Conservation (phyloP, 2,113 vertebrate genomes). For the Pelobates fuscus region DNA sequence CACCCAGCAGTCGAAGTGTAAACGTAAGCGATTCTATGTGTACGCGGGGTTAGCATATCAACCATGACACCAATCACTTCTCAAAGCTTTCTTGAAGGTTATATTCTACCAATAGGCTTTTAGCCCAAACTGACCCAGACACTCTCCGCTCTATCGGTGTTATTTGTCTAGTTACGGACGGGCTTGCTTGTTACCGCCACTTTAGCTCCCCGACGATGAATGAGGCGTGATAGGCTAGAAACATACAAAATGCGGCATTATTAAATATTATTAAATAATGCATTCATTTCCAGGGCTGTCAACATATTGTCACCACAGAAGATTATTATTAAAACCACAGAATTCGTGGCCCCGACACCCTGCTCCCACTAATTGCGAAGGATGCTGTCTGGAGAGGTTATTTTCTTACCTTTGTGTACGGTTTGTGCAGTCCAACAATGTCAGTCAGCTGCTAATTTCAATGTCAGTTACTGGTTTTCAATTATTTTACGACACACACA, state of each 20-base stretch:
- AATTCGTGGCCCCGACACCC: constrained; percentile 48
- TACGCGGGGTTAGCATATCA: too few species aligned
- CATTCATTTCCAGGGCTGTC: constrained; percentile 18
- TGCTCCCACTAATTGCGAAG: constrained; percentile 52
- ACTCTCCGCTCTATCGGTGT: too few species aligned
- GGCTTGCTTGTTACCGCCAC: too few species aligned
- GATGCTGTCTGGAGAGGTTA: constrained; percentile 59
- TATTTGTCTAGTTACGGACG: too few species aligned
- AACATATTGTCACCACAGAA: constrained; percentile 3
- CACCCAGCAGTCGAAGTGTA: too few species aligned
- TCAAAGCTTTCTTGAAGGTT: too few species aligned
- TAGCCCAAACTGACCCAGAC: too few species aligned
- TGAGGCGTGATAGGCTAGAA: too few species aligned
- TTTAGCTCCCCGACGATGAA: too few species aligned
- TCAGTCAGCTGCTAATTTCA: constrained; percentile 66
- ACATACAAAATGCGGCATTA: not conserved
- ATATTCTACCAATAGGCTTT: too few species aligned
- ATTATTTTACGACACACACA: constrained; percentile 64
- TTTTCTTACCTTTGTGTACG: constrained; percentile 67
- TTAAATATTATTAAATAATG: constrained; percentile 15
- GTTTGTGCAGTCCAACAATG: constrained; percentile 62
- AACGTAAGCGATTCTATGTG: too few species aligned
- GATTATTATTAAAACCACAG: constrained; percentile 57
- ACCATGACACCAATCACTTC: too few species aligned
- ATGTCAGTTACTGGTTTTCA: constrained; percentile 61